phyloP scores from a whole-genome alignment of 2,888 invertebrate genomes.

The Eugnorisma glareosa region DNA sequence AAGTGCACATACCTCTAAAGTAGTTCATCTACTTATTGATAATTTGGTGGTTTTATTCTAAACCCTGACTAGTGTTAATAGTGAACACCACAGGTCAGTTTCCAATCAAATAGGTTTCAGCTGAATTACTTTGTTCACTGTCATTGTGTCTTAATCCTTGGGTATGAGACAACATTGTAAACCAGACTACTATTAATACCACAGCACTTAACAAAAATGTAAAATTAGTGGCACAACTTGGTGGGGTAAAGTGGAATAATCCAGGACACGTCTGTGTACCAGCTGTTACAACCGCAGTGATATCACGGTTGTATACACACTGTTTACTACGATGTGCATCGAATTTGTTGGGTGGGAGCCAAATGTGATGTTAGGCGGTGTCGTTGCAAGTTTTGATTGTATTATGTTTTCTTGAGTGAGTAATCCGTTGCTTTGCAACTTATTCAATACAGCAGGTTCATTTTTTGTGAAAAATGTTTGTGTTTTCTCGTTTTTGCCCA shows the following conservation, averaged over 20 bases:
- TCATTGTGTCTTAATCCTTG: background rate
- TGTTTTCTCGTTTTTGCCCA: background rate
- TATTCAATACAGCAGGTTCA: background rate
- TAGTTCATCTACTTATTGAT: no score
- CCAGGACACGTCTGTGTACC: constrained; percentile 64
- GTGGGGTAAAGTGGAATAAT: background rate
- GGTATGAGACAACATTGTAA: background rate
- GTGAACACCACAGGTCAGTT: no score
- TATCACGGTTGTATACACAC: constrained; percentile 69
- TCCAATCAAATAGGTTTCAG: background rate
- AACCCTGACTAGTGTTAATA: no score
- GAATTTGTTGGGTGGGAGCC: constrained; percentile 51
- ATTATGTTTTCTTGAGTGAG: background rate
- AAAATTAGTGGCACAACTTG: background rate
- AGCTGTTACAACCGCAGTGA: constrained; percentile 76
- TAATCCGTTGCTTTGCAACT: background rate
- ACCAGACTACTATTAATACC: background rate
- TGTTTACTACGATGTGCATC: constrained; percentile 24
- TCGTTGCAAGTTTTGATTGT: constrained; percentile 6
- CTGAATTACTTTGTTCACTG: background rate
- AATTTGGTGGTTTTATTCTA: no score
- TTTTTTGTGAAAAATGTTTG: background rate
- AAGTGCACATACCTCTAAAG: no score
- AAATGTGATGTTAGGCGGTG: constrained; percentile 46
- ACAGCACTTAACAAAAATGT: background rate